Percentiles rank a stretch among this genome's conserved stretches.
Evolutionary conservation across 2,797 vertebrate species (phyloP).

Genomic region (Nannoperca obscura): DNA sequence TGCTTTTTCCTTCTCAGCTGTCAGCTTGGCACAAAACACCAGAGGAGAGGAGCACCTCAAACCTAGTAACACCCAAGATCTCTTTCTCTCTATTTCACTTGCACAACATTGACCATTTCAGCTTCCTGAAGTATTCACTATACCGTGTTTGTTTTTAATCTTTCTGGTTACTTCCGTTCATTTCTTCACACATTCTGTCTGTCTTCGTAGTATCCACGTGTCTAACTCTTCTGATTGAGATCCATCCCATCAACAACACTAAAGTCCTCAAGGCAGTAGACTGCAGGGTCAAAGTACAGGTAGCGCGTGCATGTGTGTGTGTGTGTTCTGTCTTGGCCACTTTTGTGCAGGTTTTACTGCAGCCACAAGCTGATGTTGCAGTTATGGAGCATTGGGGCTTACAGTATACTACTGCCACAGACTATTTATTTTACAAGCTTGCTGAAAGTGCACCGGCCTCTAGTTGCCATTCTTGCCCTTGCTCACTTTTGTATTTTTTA

Average conservation of each 20-base stretch:
- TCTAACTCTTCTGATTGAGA: conserved; percentile 94
- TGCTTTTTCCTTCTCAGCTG: conserved; percentile 64
- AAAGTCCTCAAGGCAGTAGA: conserved; percentile 97
- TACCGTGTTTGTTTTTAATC: background rate
- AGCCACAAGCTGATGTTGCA: conserved; percentile 37
- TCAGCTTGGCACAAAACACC: conserved; percentile 79
- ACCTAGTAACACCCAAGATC: conserved; percentile 70
- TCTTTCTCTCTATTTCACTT: background rate
- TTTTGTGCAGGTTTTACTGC: conserved; percentile 49
- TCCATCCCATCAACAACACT: conserved; percentile 93
- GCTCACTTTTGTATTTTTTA: background rate
- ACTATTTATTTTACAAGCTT: conserved; percentile 48
- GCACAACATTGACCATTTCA: background rate
- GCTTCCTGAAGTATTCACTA: background rate
- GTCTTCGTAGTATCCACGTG: conserved; percentile 88
- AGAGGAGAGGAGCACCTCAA: conserved; percentile 65
- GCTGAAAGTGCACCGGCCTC: conserved; percentile 32
- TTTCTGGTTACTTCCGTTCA: background rate
- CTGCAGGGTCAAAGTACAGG: conserved; percentile 94
- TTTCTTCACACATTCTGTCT: conserved; percentile 19
- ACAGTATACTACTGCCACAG: conserved; percentile 18
- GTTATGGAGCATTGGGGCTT: conserved; percentile 4
- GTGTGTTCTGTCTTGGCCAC: conserved; percentile 57
- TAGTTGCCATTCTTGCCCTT: conserved; percentile 3
- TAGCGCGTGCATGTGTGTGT: conserved; percentile 59